phyloP scores from a whole-genome alignment of 2,888 invertebrate genomes.

The Tenthredo amoena region DNA sequence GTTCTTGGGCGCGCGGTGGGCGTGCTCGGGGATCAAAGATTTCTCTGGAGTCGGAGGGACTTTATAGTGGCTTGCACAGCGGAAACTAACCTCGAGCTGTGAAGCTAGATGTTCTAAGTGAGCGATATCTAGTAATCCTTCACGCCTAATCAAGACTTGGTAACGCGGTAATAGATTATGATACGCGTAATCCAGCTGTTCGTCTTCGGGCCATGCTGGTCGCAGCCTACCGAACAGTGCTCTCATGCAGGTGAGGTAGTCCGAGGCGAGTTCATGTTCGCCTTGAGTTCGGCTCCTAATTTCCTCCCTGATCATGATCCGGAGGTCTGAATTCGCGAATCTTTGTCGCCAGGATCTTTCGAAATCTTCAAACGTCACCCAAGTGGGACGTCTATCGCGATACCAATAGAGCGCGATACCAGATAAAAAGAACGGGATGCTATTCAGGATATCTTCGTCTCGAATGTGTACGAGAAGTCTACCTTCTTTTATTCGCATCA shows the following conservation, averaged over 20 bases:
- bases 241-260: background rate
- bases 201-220: slow-evolving; percentile 2
- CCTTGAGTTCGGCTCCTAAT: background rate
- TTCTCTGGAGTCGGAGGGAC: background rate
- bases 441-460: background rate
- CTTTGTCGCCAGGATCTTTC: background rate
- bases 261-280: background rate
- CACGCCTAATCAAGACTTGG: background rate
- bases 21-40: background rate
- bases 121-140: background rate
- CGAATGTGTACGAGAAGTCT: background rate
- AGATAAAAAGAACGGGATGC: background rate
- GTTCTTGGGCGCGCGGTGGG: background rate
- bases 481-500: slow-evolving; percentile 6
- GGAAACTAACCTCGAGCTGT: background rate
- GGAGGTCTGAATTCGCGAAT: background rate
- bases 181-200: background rate
- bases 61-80: background rate
- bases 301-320: background rate
- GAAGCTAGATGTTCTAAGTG: background rate
- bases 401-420: slow-evolving; percentile 3
- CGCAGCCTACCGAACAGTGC: background rate
- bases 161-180: background rate
- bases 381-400: background rate
- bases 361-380: background rate